Evolutionary conservation across 1,140 invertebrate genomes (phyloP).

Genomic region (Prorops nasuta): DNA sequence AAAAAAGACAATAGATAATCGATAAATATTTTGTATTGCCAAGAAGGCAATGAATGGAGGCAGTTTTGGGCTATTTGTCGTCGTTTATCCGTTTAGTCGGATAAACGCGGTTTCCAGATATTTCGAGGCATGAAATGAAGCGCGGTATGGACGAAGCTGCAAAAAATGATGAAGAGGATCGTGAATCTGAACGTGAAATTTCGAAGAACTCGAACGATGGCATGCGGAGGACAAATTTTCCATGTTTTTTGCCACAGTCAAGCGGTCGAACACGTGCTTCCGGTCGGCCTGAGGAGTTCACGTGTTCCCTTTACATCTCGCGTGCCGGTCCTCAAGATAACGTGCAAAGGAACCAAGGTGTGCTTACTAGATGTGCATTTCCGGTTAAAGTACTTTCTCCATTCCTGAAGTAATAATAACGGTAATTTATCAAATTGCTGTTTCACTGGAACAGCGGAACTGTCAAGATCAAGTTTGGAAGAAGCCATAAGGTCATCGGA

Average conservation of each 20-base stretch:
- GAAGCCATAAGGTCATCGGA: conserved; percentile 39
- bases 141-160: conserved; percentile 29
- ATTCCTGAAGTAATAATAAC: too few relatives aligned
- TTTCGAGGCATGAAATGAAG: too few relatives aligned
- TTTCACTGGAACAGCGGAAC: too few relatives aligned
- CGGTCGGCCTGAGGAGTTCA: conserved; percentile 26
- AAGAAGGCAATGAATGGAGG: conserved; percentile 27
- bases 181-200: not conserved
- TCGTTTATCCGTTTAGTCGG: too few relatives aligned
- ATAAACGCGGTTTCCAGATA: too few relatives aligned
- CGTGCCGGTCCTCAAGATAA: conserved; percentile 32
- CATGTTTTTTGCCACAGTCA: too few relatives aligned
- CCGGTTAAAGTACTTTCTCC: too few relatives aligned
- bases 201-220: not conserved
- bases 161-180: conserved; percentile 1
- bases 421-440: too few relatives aligned
- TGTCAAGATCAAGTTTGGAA: conserved; percentile 39
- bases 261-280: conserved; percentile 1
- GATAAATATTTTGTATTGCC: too few relatives aligned
- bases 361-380: too few relatives aligned
- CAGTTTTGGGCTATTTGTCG: conserved; percentile 32
- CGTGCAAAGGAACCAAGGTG: conserved; percentile 16
- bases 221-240: too few relatives aligned
- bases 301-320: conserved; percentile 49
- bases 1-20: conserved; percentile 9